phyloP scores from a whole-genome alignment of 2,888 invertebrate species.

The Drosophila phalerata region DNA sequence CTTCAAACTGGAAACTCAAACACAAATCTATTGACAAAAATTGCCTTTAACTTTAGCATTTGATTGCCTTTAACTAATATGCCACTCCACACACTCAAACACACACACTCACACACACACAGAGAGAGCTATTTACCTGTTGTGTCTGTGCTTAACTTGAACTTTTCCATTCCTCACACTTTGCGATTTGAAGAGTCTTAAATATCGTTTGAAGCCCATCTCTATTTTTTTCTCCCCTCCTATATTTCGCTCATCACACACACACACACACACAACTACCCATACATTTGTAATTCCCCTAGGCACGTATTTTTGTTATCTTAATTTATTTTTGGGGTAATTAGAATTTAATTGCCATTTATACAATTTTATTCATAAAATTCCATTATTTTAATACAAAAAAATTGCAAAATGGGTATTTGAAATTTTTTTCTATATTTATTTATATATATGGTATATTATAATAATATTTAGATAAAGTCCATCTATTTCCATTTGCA shows the following conservation, averaged over 20 bases:
- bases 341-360: conserved; percentile 46
- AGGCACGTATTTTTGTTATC: conserved; percentile 27
- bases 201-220: not conserved
- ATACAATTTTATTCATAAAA: conserved; percentile 17
- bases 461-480: not conserved
- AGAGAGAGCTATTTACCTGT: not conserved
- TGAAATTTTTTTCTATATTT: not conserved
- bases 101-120: not conserved
- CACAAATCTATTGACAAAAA: conserved; percentile 55
- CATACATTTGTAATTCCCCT: not conserved
- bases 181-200: not conserved
- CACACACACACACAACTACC: not conserved
- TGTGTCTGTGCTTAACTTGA: conserved; percentile 14
- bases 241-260: not conserved
- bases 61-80: conserved; percentile 24
- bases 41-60: conserved; percentile 22
- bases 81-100: conserved; percentile 3
- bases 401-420: not conserved
- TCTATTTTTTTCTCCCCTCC: not conserved
- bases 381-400: conserved; percentile 1
- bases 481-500: not conserved
- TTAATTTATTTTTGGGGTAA: conserved; percentile 46
- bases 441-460: not conserved
- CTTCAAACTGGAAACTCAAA: conserved; percentile 44
- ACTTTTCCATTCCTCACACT: not conserved